Evolutionary conservation across 37 sponge, comb jelly and placozoan genomes (phyloP).

Genomic region (Tethya wilhelma): DNA sequence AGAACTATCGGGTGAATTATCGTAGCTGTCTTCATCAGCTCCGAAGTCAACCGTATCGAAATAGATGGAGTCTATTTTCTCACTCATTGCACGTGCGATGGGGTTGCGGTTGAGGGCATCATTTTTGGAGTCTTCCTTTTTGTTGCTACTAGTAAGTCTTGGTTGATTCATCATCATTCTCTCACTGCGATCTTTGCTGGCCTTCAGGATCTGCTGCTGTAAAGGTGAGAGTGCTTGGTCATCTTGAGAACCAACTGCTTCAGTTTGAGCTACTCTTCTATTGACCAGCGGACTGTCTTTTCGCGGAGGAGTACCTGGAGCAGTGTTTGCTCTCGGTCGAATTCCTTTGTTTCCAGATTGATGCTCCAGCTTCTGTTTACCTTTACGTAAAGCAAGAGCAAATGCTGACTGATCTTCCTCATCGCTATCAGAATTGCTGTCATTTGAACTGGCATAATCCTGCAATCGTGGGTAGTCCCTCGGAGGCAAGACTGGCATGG

Average conservation of each 20-base stretch:
- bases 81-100: background rate
- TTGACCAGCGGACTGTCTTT: background rate
- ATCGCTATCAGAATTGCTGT: conserved; percentile 11
- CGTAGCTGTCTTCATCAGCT: background rate
- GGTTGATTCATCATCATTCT: conserved; percentile 17
- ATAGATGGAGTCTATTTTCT: conserved; percentile 12
- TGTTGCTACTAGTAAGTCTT: background rate
- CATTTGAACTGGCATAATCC: background rate
- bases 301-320: background rate
- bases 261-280: background rate
- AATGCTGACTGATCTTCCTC: conserved; percentile 46
- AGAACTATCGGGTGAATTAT: background rate
- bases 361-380: background rate
- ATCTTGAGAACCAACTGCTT: background rate
- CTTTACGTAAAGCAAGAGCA: conserved; percentile 22
- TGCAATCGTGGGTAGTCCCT: background rate
- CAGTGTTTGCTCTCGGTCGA: background rate
- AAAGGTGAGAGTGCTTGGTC: conserved; percentile 5
- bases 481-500: background rate
- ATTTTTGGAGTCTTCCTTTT: background rate
- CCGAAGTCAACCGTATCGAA: background rate
- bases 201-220: background rate
- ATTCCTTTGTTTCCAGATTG: background rate
- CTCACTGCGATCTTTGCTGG: conserved; percentile 12
- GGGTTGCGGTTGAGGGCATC: background rate